phyloP scores from a whole-genome alignment of 1,140 invertebrate species.

The Heliconius himera region DNA sequence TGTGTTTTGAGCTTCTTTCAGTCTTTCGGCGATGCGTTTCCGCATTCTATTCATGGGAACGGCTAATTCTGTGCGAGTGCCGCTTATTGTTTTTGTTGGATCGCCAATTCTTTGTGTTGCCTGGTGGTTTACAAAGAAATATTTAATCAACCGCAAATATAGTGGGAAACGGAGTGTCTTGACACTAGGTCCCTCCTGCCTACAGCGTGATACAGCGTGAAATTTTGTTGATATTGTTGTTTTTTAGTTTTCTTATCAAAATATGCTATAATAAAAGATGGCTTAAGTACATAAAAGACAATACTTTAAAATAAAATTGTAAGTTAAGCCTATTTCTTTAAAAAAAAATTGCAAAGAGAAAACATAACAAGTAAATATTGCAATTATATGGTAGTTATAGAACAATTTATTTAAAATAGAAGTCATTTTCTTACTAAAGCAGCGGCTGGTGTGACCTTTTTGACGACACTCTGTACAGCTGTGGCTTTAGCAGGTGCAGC shows the following conservation, averaged over 20 bases:
- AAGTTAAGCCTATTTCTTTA: too few species aligned
- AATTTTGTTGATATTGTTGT: too few species aligned
- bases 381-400: too few species aligned
- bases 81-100: slow-evolving; percentile 84
- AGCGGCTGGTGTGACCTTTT: slow-evolving; percentile 44
- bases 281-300: too few species aligned
- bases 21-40: slow-evolving; percentile 93
- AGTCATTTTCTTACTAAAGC: slow-evolving; percentile 45
- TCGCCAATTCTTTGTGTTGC: slow-evolving; percentile 59
- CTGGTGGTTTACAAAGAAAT: slow-evolving; percentile 26
- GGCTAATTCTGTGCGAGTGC: slow-evolving; percentile 93
- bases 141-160: neutral
- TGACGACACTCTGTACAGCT: slow-evolving; percentile 64
- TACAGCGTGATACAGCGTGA: too few species aligned
- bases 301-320: too few species aligned
- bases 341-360: too few species aligned
- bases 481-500: slow-evolving; percentile 52
- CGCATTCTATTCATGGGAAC: slow-evolving; percentile 99
- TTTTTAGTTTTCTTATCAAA: too few species aligned
- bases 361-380: too few species aligned
- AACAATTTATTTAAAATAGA: neutral
- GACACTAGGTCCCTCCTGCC: too few species aligned
- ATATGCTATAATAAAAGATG: too few species aligned
- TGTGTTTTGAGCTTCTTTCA: slow-evolving; percentile 99
- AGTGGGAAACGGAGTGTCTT: too few species aligned